Evolutionary conservation across 2,113 vertebrate species (phyloP).

Genomic region (Phyllopteryx taeniolatus): DNA sequence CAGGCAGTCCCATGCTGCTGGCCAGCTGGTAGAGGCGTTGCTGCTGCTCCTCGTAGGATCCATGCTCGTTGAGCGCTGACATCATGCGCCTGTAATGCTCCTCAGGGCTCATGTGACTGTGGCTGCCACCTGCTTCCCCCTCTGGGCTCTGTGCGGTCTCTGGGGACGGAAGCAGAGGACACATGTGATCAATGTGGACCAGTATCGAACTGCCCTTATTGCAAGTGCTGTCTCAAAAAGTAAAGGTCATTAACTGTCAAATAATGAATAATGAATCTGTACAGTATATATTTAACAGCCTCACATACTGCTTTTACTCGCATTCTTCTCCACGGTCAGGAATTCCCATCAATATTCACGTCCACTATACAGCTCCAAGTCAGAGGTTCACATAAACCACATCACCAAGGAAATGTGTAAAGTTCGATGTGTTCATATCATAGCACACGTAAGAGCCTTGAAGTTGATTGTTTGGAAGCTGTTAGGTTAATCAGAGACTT

Average conservation of each 20-base stretch:
- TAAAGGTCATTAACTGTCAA: background rate
- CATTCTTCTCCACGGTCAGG: no score
- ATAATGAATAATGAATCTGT: constrained; percentile 2
- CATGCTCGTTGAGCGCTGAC: constrained; percentile 86
- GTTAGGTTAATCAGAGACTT: no score
- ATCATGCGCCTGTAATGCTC: constrained; percentile 94
- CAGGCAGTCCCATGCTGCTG: constrained; percentile 87
- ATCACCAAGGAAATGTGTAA: no score
- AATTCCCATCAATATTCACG: no score
- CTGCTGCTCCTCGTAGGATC: constrained; percentile 91
- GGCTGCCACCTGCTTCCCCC: constrained; percentile 80
- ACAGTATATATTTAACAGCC: background rate
- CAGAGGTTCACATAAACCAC: no score
- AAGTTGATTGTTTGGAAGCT: no score
- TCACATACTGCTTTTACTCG: constrained; percentile 2
- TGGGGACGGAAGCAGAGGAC: constrained; percentile 45
- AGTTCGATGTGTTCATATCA: no score
- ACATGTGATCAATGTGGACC: background rate
- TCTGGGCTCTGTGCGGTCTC: constrained; percentile 83
- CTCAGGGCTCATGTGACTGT: constrained; percentile 91
- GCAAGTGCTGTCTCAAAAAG: background rate
- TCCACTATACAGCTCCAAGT: no score
- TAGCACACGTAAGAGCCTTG: no score
- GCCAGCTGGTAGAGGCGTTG: constrained; percentile 92
- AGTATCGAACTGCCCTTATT: constrained; percentile 7